Percentiles rank a stretch among this genome's conserved stretches.
These are phyloP conservation scores for Chelidonichthys spinosus DNA, from an alignment of 2,797 vertebrate species.

Conservation along the genomic window DNA sequence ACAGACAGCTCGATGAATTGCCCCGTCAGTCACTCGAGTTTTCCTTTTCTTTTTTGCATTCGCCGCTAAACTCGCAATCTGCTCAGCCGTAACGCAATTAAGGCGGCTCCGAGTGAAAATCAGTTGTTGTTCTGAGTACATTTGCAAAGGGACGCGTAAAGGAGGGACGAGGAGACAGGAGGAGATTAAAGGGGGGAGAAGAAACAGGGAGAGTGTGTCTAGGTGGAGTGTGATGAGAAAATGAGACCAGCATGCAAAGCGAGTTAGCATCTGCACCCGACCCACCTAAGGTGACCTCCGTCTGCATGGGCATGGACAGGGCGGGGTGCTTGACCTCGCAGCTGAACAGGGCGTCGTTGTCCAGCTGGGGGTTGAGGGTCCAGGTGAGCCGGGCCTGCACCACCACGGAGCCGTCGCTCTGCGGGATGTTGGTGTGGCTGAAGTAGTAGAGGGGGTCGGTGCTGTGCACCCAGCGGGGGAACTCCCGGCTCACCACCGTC, in stretches of 20 bases:
- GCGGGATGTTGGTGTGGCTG: constrained; percentile 90
- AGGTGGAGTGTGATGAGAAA: background rate
- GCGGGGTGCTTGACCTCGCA: constrained; percentile 98
- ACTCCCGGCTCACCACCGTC: constrained; percentile 96
- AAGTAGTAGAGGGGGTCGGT: constrained; percentile 93
- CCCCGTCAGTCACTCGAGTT: constrained; percentile 82
- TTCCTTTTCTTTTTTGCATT: constrained; percentile 53
- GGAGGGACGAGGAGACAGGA: constrained; percentile 44
- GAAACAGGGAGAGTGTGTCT: constrained; percentile 14
- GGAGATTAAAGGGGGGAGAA: constrained; percentile 38
- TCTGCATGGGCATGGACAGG: constrained; percentile 98
- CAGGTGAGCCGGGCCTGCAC: constrained; percentile 95
- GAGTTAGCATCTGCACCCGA: background rate
- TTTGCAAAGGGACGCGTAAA: constrained; percentile 73
- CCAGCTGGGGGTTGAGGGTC: constrained; percentile 98
- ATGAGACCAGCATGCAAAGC: constrained; percentile 15
- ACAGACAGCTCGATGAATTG: constrained; percentile 85
- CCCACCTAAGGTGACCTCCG: constrained; percentile 95
- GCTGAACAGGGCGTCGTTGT: constrained; percentile 97
- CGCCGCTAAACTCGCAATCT: constrained; percentile 79
- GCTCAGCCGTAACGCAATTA: constrained; percentile 83
- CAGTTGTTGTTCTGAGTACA: constrained; percentile 77
- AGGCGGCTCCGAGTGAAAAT: constrained; percentile 79
- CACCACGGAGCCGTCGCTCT: constrained; percentile 95
- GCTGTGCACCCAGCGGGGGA: constrained; percentile 96